Base-by-base conservation (phyloP, 1,140 invertebrate species). In the Trissolcus basalis region DNA sequence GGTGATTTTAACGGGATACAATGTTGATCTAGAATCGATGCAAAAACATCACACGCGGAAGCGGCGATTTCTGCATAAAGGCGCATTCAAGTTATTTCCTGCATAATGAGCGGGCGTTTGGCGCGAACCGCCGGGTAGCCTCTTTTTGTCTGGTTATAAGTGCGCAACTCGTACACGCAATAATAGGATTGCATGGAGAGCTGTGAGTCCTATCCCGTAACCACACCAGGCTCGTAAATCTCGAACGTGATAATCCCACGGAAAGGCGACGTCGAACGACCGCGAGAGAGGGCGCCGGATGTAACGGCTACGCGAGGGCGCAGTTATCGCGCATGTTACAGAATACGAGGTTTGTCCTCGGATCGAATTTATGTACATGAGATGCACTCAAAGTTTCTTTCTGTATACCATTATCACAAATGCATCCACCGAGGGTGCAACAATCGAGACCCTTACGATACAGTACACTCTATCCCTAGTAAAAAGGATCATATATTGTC, bases 211-310 rank as follows among this genome's bases (percentile, higher is more conserved):
- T 72, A 75, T 76, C 64, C 60, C 16, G 45, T 53, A 58, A 59
- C 61, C 67, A 56, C 56, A 41, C 49, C 9, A 44, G 6, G 27
- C 33, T 44, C 77, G 63, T 82, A 81, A 82, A 82, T 81, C 81
- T 79, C 44, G 44, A 15, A 63, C 70, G 48, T 71, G 80, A 81
- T 82, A 82, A 80, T 82, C 77, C 77, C 61, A 76, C 33, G 58
- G 47, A 67, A 27, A 48, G n/a, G 67, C 56, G 71, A 67, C 59
- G 69, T 68, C 43, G 61, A 56, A 58, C 45, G n/a, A 15, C 19
- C 47, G 45, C 16, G 47, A 49, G 41, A 44, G 47, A 35, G 10
- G 41, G 41, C 56, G 50, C 44, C 27, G 19, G 43, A 49, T 48
- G 32, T 59, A 54, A 73, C 49, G 49, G 49, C 43, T 47, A 48